These are phyloP conservation scores for Alethe diademata DNA, from an alignment of 2,113 vertebrate genomes.

Conservation along the genomic window DNA sequence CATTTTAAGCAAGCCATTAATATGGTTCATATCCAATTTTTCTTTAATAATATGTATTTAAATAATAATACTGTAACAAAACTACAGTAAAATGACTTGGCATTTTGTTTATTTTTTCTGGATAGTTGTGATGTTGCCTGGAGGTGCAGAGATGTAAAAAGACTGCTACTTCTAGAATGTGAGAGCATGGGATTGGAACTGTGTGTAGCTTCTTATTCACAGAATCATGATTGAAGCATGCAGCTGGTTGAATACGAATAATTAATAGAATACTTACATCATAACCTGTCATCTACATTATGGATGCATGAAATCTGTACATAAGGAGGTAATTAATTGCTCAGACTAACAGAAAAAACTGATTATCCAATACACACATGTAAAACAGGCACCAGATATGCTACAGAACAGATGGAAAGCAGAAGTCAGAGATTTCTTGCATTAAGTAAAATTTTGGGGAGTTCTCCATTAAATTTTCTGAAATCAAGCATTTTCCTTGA, in stretches of 20 bases:
- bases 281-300: neutral
- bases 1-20: neutral
- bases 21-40: neutral
- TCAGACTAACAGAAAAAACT: neutral
- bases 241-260: neutral
- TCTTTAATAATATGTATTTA: neutral
- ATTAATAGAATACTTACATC: constrained; percentile 5
- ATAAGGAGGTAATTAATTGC: neutral
- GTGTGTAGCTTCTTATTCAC: neutral
- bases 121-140: neutral
- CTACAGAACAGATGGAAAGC: neutral
- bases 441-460: neutral
- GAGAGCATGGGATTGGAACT: neutral
- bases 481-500: neutral
- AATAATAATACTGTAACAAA: neutral
- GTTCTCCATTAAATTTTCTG: neutral
- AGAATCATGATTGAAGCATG: neutral
- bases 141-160: neutral
- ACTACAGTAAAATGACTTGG: neutral
- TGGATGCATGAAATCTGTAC: neutral
- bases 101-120: neutral
- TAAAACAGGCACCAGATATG: neutral
- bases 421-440: neutral
- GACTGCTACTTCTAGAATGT: neutral
- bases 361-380: neutral